These are phyloP conservation scores for Vollenhovia emeryi DNA, from an alignment of 1,140 invertebrate species.

Conservation along the genomic window DNA sequence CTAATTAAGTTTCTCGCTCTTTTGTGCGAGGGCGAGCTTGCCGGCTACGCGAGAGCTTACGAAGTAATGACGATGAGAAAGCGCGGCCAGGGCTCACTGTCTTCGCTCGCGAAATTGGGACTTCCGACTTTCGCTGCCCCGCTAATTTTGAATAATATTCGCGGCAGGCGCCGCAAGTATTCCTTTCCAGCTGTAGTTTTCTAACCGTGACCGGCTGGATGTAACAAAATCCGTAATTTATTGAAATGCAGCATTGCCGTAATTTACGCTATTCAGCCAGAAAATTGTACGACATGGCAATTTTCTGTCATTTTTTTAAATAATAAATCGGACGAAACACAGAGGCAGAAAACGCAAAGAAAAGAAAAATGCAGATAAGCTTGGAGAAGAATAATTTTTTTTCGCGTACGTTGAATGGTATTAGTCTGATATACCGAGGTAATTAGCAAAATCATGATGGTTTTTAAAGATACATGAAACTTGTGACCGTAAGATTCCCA, in stretches of 20 bases:
- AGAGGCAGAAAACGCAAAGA: neutral
- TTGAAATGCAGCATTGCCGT: neutral
- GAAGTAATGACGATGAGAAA: conserved; percentile 63
- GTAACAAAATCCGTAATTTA: conserved; percentile 6
- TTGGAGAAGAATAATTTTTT: neutral
- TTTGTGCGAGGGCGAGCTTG: conserved; percentile 75
- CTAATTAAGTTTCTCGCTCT: conserved; percentile 80
- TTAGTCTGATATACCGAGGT: conserved; percentile 12
- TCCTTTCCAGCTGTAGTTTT: conserved; percentile 28
- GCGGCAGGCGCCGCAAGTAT: conserved; percentile 46
- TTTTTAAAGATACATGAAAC: conserved; percentile 35
- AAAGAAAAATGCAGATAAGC: neutral
- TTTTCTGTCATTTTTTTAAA: neutral
- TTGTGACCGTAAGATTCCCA: conserved; percentile 15
- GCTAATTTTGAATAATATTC: conserved; percentile 73
- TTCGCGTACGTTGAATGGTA: neutral
- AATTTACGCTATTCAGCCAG: neutral
- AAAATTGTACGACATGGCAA: neutral
- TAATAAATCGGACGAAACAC: neutral
- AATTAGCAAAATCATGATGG: conserved; percentile 21
- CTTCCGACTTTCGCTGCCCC: conserved; percentile 71
- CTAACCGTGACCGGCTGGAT: neutral
- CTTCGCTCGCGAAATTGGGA: conserved; percentile 74
- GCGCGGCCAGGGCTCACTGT: conserved; percentile 48
- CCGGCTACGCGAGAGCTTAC: conserved; percentile 65